Evolutionary conservation across 1,140 invertebrate species (phyloP).

Genomic region (Sesamia nonagrioides): DNA sequence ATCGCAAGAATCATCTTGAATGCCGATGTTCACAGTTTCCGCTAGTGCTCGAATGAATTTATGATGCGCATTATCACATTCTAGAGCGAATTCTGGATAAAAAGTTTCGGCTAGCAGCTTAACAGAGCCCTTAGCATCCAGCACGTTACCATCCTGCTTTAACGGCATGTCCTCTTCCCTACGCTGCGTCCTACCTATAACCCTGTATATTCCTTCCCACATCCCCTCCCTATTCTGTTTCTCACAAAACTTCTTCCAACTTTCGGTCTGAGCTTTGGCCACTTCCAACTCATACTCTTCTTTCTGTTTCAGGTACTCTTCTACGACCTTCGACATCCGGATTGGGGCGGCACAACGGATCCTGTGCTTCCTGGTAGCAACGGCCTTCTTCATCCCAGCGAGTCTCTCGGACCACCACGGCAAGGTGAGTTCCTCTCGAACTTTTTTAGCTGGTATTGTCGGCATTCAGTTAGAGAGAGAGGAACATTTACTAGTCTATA

Average conservation of each 20-base stretch:
- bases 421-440: background rate
- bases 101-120: conserved; percentile 33
- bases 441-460: conserved; percentile 12
- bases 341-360: no score
- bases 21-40: background rate
- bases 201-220: conserved; percentile 38
- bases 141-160: background rate
- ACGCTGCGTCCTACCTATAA: background rate
- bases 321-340: no score
- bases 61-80: background rate
- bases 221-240: conserved; percentile 17
- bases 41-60: background rate
- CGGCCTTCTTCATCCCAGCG: conserved; percentile 18
- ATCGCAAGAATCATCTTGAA: background rate
- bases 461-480: no score
- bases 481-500: no score
- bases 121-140: conserved; percentile 5
- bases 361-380: background rate
- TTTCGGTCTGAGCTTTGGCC: conserved; percentile 4
- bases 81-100: conserved; percentile 21
- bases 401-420: conserved; percentile 42
- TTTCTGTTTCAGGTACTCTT: background rate
- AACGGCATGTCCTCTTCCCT: conserved; percentile 17
- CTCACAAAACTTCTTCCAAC: conserved; percentile 42
- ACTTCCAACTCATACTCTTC: conserved; percentile 17